phyloP scores from a whole-genome alignment of 2,888 invertebrate genomes.

The Ferdinandea cuprea region DNA sequence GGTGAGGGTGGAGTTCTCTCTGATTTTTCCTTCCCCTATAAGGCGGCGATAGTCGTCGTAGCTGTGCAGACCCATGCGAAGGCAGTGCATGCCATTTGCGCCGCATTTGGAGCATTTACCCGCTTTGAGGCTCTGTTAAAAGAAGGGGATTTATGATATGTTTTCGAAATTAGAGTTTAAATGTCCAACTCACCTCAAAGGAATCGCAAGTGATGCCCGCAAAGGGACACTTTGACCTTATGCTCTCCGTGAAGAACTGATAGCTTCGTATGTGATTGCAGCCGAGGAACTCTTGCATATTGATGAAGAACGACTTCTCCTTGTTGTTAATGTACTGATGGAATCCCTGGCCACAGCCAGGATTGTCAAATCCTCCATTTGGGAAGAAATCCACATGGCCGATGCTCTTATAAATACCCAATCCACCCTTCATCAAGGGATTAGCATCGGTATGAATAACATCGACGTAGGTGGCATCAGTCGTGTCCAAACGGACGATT shows the following conservation, averaged over 20 bases:
- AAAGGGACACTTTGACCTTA: conserved; percentile 90
- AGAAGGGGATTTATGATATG: background rate
- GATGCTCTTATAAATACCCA: conserved; percentile 91
- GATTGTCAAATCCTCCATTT: conserved; percentile 93
- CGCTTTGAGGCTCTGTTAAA: conserved; percentile 86
- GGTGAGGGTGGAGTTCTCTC: conserved; percentile 84
- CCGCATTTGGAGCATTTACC: conserved; percentile 89
- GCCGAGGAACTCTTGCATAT: conserved; percentile 85
- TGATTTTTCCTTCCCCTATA: conserved; percentile 83
- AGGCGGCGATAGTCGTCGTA: conserved; percentile 84
- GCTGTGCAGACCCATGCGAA: conserved; percentile 88
- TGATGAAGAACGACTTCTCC: conserved; percentile 86
- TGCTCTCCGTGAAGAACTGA: conserved; percentile 92
- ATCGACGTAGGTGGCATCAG: conserved; percentile 95
- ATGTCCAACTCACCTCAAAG: conserved; percentile 85
- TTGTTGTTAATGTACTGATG: conserved; percentile 86
- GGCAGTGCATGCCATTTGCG: conserved; percentile 86
- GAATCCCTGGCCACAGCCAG: conserved; percentile 86
- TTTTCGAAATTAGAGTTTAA: background rate
- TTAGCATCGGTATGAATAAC: conserved; percentile 94
- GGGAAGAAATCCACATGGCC: conserved; percentile 97
- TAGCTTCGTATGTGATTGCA: conserved; percentile 95
- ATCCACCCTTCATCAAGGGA: conserved; percentile 89
- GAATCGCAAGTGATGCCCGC: conserved; percentile 90
- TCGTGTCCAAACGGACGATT: conserved; percentile 91